Evolutionary conservation across 2,797 vertebrate genomes (phyloP).

Genomic region (Loriculus beryllinus): DNA sequence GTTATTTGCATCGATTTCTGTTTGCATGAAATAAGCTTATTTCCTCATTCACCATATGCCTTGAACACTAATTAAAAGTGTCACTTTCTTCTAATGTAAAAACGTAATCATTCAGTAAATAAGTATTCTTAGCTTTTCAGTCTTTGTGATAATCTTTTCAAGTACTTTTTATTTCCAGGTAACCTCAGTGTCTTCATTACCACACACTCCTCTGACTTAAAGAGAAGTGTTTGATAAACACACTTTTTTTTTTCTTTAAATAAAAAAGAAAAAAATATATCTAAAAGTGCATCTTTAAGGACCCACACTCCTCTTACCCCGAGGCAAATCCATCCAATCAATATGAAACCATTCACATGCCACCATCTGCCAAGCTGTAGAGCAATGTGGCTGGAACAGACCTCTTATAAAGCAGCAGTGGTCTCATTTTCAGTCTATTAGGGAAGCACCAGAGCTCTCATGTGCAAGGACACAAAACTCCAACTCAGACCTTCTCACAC

Average conservation of each 20-base stretch:
- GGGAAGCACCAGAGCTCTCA: constrained; percentile 73
- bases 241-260: not conserved
- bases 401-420: constrained; percentile 73
- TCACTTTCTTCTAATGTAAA: constrained; percentile 78
- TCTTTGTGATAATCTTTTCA: constrained; percentile 69
- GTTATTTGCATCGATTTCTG: constrained; percentile 75
- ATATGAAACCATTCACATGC: constrained; percentile 91
- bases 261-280: not conserved
- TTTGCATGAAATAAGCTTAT: constrained; percentile 79
- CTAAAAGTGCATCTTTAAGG: constrained; percentile 66
- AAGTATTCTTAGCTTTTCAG: constrained; percentile 71
- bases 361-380: constrained; percentile 90
- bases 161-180: constrained; percentile 64
- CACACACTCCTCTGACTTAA: not conserved
- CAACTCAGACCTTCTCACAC: constrained; percentile 49
- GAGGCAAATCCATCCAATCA: constrained; percentile 88
- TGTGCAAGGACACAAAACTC: constrained; percentile 64
- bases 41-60: constrained; percentile 78
- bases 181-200: constrained; percentile 63
- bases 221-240: not conserved
- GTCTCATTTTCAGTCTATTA: constrained; percentile 78
- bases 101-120: constrained; percentile 76
- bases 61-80: constrained; percentile 79
- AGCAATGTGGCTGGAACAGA: constrained; percentile 79
- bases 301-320: constrained; percentile 76